Base-by-base conservation (phyloP, 2,113 vertebrate genomes). In the Hoplias malabaricus region DNA sequence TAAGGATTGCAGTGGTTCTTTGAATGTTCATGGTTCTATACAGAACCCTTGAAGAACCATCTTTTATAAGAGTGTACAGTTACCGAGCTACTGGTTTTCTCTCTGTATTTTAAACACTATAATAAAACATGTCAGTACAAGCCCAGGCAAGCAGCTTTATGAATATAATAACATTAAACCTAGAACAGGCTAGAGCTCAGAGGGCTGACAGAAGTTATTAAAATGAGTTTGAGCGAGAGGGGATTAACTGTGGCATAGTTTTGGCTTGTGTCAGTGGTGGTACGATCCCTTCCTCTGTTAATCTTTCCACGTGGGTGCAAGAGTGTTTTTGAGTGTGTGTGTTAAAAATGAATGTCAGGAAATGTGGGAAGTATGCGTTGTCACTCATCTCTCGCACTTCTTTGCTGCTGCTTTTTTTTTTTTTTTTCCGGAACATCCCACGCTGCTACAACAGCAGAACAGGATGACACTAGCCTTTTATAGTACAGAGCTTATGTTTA, bases 221-320 rank as follows among this genome's bases (percentile, higher is more conserved):
- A 62, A 29, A 73, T 62, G 40, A 48, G n/a, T 61, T 19, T 62
- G 40, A 46, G 48, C 48, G 71, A 38, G 40, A 21, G 38, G 71
- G 61, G 56, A 73, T 73, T 73, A 73, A 62, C 10, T 25, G 19
- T 48, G 40, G 62, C 56, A 62, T 2, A 29, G 36, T 59, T 73
- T 50, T 61, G 38, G 25, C 36, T 61, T n/a, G 5, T 62, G 54
- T 57, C 27, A 13, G 38, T 9, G 16, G 40, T 46, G 54, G 19
- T 56, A 19, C 43, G 56, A 42, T 73, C 59, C 40, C 56, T 53
- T 53, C 48, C 48, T 9, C 48, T 4, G 48, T 43, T 73, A 73
- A 73, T 73, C 62, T 40, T 8, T 21, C 34, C 34, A 25, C 40
- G 33, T 65, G 11, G 71, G 29, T 48, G 48, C 1, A 21, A 3